Evolutionary conservation across 1,140 invertebrate species (phyloP), one percentile per base, ranked within the genome.

Genomic region (Lordiphosa collinella): DNA sequence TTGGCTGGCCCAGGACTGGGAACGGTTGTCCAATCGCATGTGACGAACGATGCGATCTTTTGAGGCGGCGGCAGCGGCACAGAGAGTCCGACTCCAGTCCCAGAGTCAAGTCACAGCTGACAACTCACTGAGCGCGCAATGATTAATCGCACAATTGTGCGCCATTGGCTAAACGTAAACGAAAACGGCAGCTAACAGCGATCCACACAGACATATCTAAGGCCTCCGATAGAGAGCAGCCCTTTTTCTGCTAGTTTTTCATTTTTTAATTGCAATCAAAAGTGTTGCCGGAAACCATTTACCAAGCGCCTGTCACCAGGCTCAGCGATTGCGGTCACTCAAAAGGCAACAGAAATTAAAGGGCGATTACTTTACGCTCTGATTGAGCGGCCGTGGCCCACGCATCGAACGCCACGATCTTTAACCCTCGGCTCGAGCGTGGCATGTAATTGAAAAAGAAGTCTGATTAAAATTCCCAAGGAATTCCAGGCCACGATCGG

Each of bases 221-320:
- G 64, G 58, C 40, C 46, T 38, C 4, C 18, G 18, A 18, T 18
- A 18, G 12, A 31, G n/a, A 50, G 50, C 56, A 44, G 29, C 32
- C 22, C 36, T 12, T 82, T 82, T 82, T 82, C 62, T 82, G 68
- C 67, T 84, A 76, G 68, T 68, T 72, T 69, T 65, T 18, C 43
- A 48, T 47, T 69, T 82, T 82, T 84, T 84, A 84, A 84, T 84
- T 84, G 78, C 78, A 71, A 73, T 84, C 78, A 84, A 84, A 84
- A 84, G 78, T 84, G 78, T 84, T 84, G 78, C 78, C 78, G 78
- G 78, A 84, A 84, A 64, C 78, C 78, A 84, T 84, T 84, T 84
- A 84, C 78, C 41, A 44, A 44, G 84, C 69, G 48, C 59, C 72
- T 84, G 78, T 84, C 78, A 84, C 59, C 78, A 84, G 52, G 8